Evolutionary conservation across 2,113 vertebrate species (phyloP), one percentile per base, ranked within the genome.

Genomic region (Sterna hirundo): DNA sequence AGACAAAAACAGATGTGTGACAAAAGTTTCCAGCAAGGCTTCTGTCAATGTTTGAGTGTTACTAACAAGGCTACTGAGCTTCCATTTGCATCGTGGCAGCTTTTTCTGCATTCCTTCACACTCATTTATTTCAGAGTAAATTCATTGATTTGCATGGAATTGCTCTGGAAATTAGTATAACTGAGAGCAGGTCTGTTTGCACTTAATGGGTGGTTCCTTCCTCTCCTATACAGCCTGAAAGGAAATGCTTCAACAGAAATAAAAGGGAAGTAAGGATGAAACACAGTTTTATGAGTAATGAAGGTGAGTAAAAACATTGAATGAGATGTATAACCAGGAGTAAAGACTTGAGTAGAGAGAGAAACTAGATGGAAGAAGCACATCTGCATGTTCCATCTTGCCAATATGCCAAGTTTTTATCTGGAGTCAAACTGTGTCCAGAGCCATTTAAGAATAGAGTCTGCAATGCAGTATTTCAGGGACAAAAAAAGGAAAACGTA

Each of bases 401-500:
- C 58, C 88, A 89, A 22, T 61, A 65, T 7, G 32, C 40, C 68
- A 52, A 40, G 49, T 69, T 11, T 30, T 25, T 60, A 55, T 65
- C 66, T 80, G 49, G 78, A 88, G 79, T 38, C 85, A 55, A 94
- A 76, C 61, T 55, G 38, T 54, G 42, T 61, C 66, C 85, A 85
- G 32, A 68, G 49, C 15, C 44, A 85, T 68, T 93, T 64, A 55
- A 87, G 51, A 91, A n/a, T 16, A 84, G 25, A 79, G 9, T 47
- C 83, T 93, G 92, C 88, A 95, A 93, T 91, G 78, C 78, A 82
- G 88, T n/a, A 71, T 79, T 88, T 76, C 75, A 88, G 52, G 32
- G 62, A 94, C 64, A 81, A 88, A 94, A 61, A 86, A 90, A 51
- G 21, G 30, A 83, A 68, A 96, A 64, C 27, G 13, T 30, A 55